These are phyloP conservation scores for Hemithea aestivaria DNA, from an alignment of 2,888 invertebrate genomes.

Conservation along the genomic window DNA sequence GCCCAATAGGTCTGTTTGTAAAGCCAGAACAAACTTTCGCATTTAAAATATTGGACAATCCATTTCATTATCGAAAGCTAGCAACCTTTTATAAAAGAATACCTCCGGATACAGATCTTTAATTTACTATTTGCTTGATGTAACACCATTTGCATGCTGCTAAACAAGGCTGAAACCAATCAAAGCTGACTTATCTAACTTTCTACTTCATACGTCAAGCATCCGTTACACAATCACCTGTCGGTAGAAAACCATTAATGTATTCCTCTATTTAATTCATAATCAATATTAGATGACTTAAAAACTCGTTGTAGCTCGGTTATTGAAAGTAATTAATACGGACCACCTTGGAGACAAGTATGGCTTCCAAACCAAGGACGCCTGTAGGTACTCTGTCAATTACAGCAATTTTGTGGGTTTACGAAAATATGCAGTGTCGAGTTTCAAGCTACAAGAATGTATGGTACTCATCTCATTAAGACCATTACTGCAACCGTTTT, in stretches of 20 bases:
- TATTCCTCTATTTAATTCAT: conserved; percentile 39
- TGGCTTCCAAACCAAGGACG: conserved; percentile 54
- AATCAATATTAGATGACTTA: conserved; percentile 28
- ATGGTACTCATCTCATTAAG: no score
- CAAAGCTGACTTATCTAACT: conserved; percentile 45
- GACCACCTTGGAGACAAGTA: conserved; percentile 58
- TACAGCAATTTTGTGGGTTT: conserved; percentile 32
- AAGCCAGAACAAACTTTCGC: no score
- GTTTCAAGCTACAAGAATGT: no score
- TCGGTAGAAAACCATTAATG: conserved; percentile 29
- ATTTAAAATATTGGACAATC: no score
- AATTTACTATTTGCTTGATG: conserved; percentile 31
- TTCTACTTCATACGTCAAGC: conserved; percentile 44
- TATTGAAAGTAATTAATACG: conserved; percentile 55
- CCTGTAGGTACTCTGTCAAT: conserved; percentile 20
- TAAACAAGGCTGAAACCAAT: conserved; percentile 46
- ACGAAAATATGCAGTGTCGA: conserved; percentile 26
- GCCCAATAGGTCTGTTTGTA: no score
- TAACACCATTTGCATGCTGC: conserved; percentile 45
- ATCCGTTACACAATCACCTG: conserved; percentile 39
- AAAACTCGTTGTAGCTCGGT: conserved; percentile 37
- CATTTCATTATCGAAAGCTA: no score
- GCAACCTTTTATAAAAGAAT: conserved; percentile 27
- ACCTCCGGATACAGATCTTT: conserved; percentile 31
- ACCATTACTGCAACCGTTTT: no score